Evolutionary conservation across 2,113 vertebrate species (phyloP).

Genomic region (Cottus gobio): DNA sequence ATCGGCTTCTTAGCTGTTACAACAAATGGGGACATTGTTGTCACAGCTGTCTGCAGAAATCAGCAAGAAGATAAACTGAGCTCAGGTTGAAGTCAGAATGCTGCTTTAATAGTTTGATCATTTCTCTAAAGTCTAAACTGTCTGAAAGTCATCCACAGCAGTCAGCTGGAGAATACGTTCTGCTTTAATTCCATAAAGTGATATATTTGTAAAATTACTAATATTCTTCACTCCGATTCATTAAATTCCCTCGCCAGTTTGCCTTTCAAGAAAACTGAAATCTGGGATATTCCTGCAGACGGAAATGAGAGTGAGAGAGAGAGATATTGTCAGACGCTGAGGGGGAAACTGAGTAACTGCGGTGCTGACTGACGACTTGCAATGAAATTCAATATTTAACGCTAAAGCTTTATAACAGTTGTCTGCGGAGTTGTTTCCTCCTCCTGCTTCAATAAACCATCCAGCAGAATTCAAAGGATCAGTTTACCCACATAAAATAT

Average conservation of each 20-base stretch:
- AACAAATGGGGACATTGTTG: slow-evolving; percentile 13
- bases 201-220: not conserved
- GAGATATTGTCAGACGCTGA: not conserved
- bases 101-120: not conserved
- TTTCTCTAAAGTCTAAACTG: not conserved
- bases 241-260: not conserved
- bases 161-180: not conserved
- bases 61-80: not conserved
- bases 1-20: not conserved
- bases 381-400: not conserved
- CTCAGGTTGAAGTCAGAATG: not conserved
- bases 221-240: not conserved
- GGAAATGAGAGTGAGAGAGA: too few relatives aligned
- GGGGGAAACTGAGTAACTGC: not conserved
- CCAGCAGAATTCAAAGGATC: not conserved
- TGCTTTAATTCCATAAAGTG: not conserved
- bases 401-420: not conserved
- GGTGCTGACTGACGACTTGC: not conserved
- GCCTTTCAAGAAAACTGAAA: not conserved
- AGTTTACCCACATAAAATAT: not conserved
- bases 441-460: not conserved
- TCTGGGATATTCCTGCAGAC: not conserved
- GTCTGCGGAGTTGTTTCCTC: not conserved
- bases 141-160: not conserved
- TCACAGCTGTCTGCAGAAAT: not conserved